These are phyloP conservation scores for Ptychoptera albimana DNA, from an alignment of 2,888 invertebrate species.

Conservation along the genomic window DNA sequence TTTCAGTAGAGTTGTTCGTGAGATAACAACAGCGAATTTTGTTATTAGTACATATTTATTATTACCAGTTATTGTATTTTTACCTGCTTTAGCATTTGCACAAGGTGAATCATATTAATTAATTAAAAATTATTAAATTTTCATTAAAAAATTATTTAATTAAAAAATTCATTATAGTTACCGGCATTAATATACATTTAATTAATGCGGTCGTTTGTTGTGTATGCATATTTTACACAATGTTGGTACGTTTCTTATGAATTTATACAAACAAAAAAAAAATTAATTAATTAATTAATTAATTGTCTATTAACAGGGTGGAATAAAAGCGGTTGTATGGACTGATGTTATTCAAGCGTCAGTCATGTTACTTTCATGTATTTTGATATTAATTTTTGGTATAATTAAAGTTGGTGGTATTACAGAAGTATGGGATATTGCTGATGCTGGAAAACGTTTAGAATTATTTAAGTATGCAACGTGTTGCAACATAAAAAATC, in stretches of 20 bases:
- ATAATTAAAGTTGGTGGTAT: constrained; percentile 28
- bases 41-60: constrained; percentile 19
- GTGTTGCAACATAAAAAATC: neutral
- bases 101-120: constrained; percentile 18
- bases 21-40: constrained; percentile 21
- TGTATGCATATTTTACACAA: constrained; percentile 42
- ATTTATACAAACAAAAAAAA: neutral
- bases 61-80: constrained; percentile 23
- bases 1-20: constrained; percentile 20
- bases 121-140: too few relatives aligned
- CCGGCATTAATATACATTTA: constrained; percentile 37
- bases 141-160: neutral
- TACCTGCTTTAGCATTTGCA: constrained; percentile 24
- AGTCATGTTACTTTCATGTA: constrained; percentile 27
- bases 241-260: constrained; percentile 33
- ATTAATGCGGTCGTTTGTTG: constrained; percentile 35
- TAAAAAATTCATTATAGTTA: constrained; percentile 29
- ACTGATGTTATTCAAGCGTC: constrained; percentile 33
- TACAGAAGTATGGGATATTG: constrained; percentile 22
- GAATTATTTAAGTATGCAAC: constrained; percentile 23
- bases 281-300: neutral
- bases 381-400: constrained; percentile 27
- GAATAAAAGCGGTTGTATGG: constrained; percentile 37
- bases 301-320: constrained; percentile 21
- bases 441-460: constrained; percentile 24